These are phyloP conservation scores for Aulostomus chinensis DNA, from an alignment of 2,797 vertebrate genomes.

Conservation along the genomic window DNA sequence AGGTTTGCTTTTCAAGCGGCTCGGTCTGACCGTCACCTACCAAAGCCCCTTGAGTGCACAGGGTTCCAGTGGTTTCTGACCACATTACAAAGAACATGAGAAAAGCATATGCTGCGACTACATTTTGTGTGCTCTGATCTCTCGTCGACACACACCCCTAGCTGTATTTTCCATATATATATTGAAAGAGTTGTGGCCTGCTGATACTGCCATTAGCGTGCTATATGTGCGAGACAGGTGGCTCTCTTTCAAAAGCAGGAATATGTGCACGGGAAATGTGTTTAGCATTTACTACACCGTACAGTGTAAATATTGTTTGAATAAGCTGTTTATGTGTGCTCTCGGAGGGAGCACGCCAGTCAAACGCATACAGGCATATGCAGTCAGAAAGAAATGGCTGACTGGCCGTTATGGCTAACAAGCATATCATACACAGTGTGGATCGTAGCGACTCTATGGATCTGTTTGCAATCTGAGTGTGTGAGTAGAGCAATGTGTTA, in stretches of 20 bases:
- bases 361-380: constrained; percentile 57
- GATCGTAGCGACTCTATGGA: constrained; percentile 51
- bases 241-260: constrained; percentile 56
- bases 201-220: constrained; percentile 70
- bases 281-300: constrained; percentile 48
- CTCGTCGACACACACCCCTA: constrained; percentile 57
- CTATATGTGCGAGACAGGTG: constrained; percentile 76
- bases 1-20: constrained; percentile 32
- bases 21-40: constrained; percentile 38
- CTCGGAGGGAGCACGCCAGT: constrained; percentile 53
- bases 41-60: constrained; percentile 31
- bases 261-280: constrained; percentile 63
- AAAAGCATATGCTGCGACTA: constrained; percentile 77
- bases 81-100: constrained; percentile 70
- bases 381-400: constrained; percentile 54
- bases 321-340: constrained; percentile 68
- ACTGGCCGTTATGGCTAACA: constrained; percentile 52
- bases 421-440: constrained; percentile 54
- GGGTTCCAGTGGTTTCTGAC: constrained; percentile 51
- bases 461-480: constrained; percentile 62
- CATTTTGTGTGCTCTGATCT: constrained; percentile 75
- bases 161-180: constrained; percentile 71
- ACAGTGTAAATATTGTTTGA: constrained; percentile 73
- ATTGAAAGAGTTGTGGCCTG: constrained; percentile 72
- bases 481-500: constrained; percentile 52